Evolutionary conservation across 1,140 invertebrate species (phyloP).

Genomic region (Musca domestica): DNA sequence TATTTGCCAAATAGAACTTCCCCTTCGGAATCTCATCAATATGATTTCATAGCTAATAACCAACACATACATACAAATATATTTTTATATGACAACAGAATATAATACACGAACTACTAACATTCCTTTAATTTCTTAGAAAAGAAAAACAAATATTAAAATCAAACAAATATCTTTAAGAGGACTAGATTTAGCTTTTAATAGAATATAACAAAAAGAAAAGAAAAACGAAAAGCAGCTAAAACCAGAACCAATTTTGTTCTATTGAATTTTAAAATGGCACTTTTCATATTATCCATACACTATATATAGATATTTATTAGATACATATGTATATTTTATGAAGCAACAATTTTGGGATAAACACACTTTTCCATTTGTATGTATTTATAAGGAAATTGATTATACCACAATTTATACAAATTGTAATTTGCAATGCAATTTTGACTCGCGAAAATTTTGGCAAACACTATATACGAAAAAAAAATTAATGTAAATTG

Average conservation of each 20-base stretch:
- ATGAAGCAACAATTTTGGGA: no score
- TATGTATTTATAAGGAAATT: no score
- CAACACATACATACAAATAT: neutral
- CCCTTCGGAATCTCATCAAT: neutral
- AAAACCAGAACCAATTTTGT: no score
- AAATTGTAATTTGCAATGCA: no score
- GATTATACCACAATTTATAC: no score
- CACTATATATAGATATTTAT: neutral
- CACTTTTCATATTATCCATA: neutral
- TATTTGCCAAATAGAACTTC: no score
- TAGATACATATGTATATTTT: no score
- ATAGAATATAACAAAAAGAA: neutral
- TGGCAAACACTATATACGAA: no score
- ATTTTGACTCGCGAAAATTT: no score
- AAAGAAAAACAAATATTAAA: neutral
- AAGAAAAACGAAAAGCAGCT: neutral
- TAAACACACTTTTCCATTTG: no score
- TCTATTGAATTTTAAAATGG: no score
- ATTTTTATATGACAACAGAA: neutral
- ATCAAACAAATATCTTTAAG: conserved; percentile 12
- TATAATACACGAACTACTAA: neutral
- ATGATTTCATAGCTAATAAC: conserved; percentile 8
- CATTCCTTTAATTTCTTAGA: conserved; percentile 8
- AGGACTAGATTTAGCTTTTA: neutral
- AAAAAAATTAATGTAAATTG: no score